Base-by-base conservation (phyloP, 2,797 vertebrate genomes). In the Catharus ustulatus region DNA sequence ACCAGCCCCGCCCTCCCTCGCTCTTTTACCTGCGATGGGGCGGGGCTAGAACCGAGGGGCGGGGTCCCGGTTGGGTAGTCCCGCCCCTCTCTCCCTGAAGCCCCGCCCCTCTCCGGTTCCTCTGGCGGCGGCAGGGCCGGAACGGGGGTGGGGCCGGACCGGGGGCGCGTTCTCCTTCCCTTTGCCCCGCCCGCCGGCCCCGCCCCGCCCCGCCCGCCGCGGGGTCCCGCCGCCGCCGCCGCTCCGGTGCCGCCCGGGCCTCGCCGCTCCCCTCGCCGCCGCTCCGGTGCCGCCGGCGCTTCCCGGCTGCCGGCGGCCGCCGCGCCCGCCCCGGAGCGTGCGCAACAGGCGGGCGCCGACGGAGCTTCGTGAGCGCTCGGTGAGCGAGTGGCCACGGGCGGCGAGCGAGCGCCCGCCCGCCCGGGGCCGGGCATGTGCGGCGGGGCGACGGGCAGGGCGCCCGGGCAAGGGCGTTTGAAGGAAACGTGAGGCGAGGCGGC, bases 381-480 rank as follows among this genome's bases (percentile, higher is more conserved):
- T 29, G 63, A 69, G 21, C 72, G 52, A 32, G 54, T 29, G 78
- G 23, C 66, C 54, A 59, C 72, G 72, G 63, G 96, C 78, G 83
- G 68, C 51, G 67, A 63, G 49, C 49, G 49, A 51, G 49, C 49
- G 49, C 49, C 49, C 49, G 49, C 49, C 49, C 42, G 72, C 68
- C 76, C 63, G 88, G 74, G 78, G 76, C 93, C 78, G 92, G 64
- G 54, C 52, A 81, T 77, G 75, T 58, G 64, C 84, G 55, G 72
- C 79, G 74, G 74, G 84, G 64, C 78, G 57, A 46, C 52, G 78
- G 58, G 82, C 76, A 67, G 34, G 74, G 57, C 69, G 84, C 45
- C 74, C 75, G 79, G 62, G 61, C 93, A 83, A 91, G 94, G 94
- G 84, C 95, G 76, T 91, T 82, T 84, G 91, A 94, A 87, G 93